Conservation (phyloP, 2,888 invertebrate genomes). For the Synanthedon tipuliformis region DNA sequence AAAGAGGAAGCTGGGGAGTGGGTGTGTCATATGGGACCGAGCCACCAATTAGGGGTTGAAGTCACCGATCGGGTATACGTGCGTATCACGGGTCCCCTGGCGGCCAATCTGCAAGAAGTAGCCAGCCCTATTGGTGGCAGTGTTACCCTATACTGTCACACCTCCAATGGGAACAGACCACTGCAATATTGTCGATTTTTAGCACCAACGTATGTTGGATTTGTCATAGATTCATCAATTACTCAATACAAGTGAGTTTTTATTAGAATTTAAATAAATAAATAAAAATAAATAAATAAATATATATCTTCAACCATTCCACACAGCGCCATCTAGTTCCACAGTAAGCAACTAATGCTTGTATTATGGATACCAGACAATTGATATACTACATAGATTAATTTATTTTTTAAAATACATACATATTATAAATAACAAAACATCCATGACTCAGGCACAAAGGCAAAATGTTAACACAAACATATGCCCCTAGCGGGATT, state of each 20-base stretch:
- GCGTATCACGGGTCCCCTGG: constrained; percentile 52
- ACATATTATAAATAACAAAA: too few species aligned
- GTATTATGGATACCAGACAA: too few species aligned
- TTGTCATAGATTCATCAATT: constrained; percentile 46
- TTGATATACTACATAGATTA: too few species aligned
- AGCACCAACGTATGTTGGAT: constrained; percentile 41
- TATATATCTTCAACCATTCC: too few species aligned
- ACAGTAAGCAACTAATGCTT: too few species aligned
- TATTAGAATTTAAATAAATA: too few species aligned
- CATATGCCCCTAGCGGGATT: too few species aligned
- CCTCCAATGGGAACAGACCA: constrained; percentile 43
- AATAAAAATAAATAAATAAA: too few species aligned
- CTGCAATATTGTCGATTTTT: constrained; percentile 62
- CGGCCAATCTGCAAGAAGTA: constrained; percentile 33
- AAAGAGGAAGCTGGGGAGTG: constrained; percentile 45
- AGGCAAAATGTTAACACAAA: too few species aligned
- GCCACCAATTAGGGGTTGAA: constrained; percentile 38
- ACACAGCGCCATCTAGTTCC: too few species aligned
- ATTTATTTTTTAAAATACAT: too few species aligned
- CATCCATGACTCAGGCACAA: too few species aligned
- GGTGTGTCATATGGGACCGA: constrained; percentile 62
- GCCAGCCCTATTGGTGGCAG: constrained; percentile 18
- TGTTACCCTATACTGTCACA: constrained; percentile 47
- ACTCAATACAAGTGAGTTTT: constrained; percentile 43
- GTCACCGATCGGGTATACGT: constrained; percentile 34